Evolutionary conservation across 2,888 invertebrate species (phyloP), one percentile per base, ranked within the genome.

Genomic region (Polylopha cassiicola): DNA sequence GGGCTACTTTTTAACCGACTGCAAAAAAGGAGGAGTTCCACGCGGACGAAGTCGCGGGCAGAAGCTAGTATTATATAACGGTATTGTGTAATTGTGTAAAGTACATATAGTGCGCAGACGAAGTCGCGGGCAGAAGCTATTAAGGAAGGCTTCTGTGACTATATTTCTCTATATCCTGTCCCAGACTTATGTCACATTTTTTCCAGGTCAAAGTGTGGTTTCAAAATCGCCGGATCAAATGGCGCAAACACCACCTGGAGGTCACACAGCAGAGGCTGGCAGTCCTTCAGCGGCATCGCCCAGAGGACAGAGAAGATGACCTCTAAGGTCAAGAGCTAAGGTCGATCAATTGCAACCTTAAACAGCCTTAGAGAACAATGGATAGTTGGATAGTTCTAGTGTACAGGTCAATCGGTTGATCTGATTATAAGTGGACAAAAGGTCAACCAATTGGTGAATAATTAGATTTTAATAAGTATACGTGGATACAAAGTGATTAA

Each of bases 231-330:
- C 89, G 98, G 22, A 98, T 98, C 54, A 96, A 96, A 85, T 98
- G 97, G 97, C 88, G 98, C 31, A 98, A 98, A 65, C 95, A 97
- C 61, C 96, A 97, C 59, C 82, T 97, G 55, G 97, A 97, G 67
- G 89, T 96, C 58, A 96, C 97, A 21, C 95, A 96, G 68, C 95
- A 95, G 60, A 87, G 95, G 11, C 82, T 96, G 41, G 95, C 88
- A 0, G 77, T 89, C 1, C 60, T 86, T 3, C 84, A 86, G 43
- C 61, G 86, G 51, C 84, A 82, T 44, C 68, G 79, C 30, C 74
- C 81, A 0, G 81, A 81, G 0, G 65, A 64, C 1, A 42, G 69
- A 6, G 79, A 78, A 1, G 81, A 84, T 21, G 76, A 72, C 36
- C 59, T 68, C n/a, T 74, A 61, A 14, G 7, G 7, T 5, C 3